Conservation (phyloP, 2,888 invertebrate genomes). For the Melanchra persicariae region DNA sequence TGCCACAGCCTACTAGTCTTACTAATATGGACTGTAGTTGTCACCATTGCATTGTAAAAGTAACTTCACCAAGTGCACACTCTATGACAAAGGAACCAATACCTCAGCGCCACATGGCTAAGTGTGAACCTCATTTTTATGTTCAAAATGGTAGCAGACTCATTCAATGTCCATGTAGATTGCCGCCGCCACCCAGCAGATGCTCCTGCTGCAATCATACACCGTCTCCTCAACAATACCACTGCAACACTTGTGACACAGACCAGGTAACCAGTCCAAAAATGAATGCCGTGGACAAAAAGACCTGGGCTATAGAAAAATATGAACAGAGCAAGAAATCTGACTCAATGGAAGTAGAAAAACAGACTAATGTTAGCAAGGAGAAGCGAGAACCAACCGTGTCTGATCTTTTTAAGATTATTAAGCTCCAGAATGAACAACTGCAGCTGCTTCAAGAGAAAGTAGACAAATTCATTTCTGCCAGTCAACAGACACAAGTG, state of each 20-base stretch:
- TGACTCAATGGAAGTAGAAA: conserved; percentile 77
- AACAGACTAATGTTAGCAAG: conserved; percentile 76
- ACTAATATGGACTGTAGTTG: conserved; percentile 74
- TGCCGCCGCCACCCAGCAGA: conserved; percentile 54
- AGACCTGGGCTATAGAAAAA: conserved; percentile 82
- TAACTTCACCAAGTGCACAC: conserved; percentile 26
- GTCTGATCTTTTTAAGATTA: conserved; percentile 91
- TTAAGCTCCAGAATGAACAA: conserved; percentile 93
- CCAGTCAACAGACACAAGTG: conserved; percentile 69
- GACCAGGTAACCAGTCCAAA: conserved; percentile 50
- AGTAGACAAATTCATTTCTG: conserved; percentile 90
- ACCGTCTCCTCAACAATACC: conserved; percentile 36
- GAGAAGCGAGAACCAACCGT: conserved; percentile 90
- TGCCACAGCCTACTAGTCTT: conserved; percentile 26
- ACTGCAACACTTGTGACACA: conserved; percentile 60
- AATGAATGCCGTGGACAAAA: conserved; percentile 81
- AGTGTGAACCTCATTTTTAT: conserved; percentile 24
- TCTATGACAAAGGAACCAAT: conserved; percentile 6
- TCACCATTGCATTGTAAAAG: conserved; percentile 76
- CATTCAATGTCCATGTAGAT: conserved; percentile 57
- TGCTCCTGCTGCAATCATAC: conserved; percentile 64
- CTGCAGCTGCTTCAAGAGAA: conserved; percentile 92
- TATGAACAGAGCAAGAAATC: conserved; percentile 77
- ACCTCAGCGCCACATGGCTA: conserved; percentile 4
- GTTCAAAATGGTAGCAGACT: conserved; percentile 38